A percentile compares a stretch with the other conserved stretches of the same genome.
These are phyloP conservation scores for Parotia lawesii DNA, from an alignment of 2,113 vertebrate genomes.

Conservation along the genomic window DNA sequence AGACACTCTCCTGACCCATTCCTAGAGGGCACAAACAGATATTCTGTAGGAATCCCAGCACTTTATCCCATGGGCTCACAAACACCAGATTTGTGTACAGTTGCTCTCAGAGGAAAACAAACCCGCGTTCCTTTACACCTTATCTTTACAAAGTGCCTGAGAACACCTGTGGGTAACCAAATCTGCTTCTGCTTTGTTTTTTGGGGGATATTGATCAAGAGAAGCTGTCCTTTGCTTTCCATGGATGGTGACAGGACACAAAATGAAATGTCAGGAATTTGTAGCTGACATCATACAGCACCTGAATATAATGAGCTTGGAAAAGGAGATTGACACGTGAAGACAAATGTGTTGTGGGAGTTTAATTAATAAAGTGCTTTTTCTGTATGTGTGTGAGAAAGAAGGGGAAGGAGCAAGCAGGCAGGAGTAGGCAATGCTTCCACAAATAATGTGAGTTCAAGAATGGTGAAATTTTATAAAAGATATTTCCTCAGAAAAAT, in stretches of 20 bases:
- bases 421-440: neutral
- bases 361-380: neutral
- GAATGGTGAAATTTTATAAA: neutral
- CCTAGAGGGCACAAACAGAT: neutral
- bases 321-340: neutral
- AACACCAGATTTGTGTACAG: neutral
- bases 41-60: neutral
- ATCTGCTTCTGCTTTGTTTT: neutral
- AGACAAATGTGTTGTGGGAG: neutral
- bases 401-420: neutral
- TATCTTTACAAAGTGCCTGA: neutral
- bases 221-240: neutral
- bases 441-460: neutral
- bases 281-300: neutral
- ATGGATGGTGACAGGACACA: neutral
- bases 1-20: neutral
- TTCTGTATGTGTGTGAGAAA: neutral
- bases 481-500: neutral
- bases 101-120: neutral
- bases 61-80: neutral
- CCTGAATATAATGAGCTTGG: neutral
- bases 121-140: neutral
- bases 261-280: neutral
- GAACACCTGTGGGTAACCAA: neutral
- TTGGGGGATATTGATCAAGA: neutral